Evolutionary conservation across 2,888 invertebrate genomes (phyloP).

Genomic region (Tenthredo livida): DNA sequence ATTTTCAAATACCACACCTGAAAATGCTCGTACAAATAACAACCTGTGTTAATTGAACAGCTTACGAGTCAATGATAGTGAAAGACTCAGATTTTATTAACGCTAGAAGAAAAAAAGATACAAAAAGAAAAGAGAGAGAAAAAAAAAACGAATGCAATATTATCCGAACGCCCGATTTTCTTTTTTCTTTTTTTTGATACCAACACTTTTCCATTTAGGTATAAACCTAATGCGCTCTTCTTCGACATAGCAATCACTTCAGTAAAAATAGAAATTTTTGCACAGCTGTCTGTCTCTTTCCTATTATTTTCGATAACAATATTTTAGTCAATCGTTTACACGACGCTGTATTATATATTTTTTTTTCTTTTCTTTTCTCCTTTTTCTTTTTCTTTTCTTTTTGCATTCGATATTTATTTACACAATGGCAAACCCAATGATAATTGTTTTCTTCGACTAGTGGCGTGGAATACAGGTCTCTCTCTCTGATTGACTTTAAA

Average conservation of each 20-base stretch:
- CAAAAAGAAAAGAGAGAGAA: not conserved
- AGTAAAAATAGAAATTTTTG: constrained; percentile 43
- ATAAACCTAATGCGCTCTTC: constrained; percentile 20
- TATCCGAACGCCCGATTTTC: not conserved
- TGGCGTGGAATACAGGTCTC: constrained; percentile 37
- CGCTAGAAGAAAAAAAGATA: not conserved
- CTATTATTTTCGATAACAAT: constrained; percentile 29
- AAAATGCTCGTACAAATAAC: constrained; percentile 20
- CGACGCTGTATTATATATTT: not conserved
- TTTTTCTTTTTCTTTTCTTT: no score
- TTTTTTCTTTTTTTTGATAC: not conserved
- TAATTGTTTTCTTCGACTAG: constrained; percentile 39
- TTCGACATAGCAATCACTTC: constrained; percentile 46
- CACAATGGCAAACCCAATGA: constrained; percentile 35
- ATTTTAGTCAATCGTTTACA: constrained; percentile 24
- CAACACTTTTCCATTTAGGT: constrained; percentile 40
- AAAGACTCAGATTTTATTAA: constrained; percentile 2
- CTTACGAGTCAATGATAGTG: constrained; percentile 5
- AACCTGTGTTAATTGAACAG: constrained; percentile 2
- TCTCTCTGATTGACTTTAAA: constrained; percentile 44
- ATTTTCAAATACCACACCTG: not conserved
- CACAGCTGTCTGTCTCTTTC: constrained; percentile 39
- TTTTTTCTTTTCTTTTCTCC: not conserved
- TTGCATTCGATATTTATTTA: constrained; percentile 34
- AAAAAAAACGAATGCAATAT: not conserved